Base-by-base conservation (phyloP, 1,140 invertebrate genomes). In the Scaptomyza graminum region DNA sequence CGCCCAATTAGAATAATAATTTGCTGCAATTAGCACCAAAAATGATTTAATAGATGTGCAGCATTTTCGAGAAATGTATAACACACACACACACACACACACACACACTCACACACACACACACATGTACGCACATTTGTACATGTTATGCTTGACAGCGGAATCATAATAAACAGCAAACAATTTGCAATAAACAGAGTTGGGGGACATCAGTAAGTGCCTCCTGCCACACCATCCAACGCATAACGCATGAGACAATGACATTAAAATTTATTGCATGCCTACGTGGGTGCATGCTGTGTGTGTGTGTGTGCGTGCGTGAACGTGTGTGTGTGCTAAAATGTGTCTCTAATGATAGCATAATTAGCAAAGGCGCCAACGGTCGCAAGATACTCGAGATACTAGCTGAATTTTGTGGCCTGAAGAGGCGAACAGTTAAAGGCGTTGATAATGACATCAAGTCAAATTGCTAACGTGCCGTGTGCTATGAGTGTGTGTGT, bases 371-470 rank as follows among this genome's bases (percentile, higher is more conserved):
- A 41, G 63, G 31, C 47, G 50, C 71, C 57, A 74, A 80, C 66
- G 63, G 66, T 34, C 34, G 47, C 54, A 54, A 52, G 47, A 61
- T 37, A 46, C 16, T 44, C 49, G 49, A 37, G 18, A 51, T 5
- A 22, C 18, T 22, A 63, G 43, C 11, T 31, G 31, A 37, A 57
- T 8, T 34, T 11, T 57, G 51, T 55, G 56, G 59, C 34, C 34
- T 54, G 28, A 46, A 37, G 56, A 43, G 54, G 46, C 60, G 22
- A 41, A 59, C 73, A 74, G 54, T 55, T 63, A 68, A 76, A 63
- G 83, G 82, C 62, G 79, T 76, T 68, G 69, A 88, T 74, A 88
- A 88, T 88, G 83, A 88, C 84, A 76, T 68, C 62, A 88, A 88
- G 83, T 89, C 83, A 88, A 88, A 83, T 83, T 83, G 73, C 71